These are phyloP conservation scores for Microchirus variegatus DNA, from an alignment of 2,797 vertebrate genomes.

Conservation along the genomic window DNA sequence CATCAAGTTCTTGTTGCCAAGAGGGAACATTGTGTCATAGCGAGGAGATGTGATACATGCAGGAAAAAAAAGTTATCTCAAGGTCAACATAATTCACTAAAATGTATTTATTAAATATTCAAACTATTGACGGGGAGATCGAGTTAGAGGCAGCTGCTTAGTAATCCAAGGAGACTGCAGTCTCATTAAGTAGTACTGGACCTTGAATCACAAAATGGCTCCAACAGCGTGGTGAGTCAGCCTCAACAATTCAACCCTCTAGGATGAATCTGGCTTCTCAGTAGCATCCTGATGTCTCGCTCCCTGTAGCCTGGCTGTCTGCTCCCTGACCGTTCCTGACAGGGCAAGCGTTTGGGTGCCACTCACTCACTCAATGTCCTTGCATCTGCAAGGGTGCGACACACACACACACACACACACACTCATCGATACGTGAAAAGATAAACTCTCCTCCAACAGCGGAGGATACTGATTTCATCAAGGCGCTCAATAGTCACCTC, in stretches of 20 bases:
- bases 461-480: constrained; percentile 68
- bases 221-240: constrained; percentile 36
- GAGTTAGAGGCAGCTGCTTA: constrained; percentile 20
- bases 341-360: constrained; percentile 47
- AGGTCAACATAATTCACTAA: constrained; percentile 22
- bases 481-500: constrained; percentile 58
- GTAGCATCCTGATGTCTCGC: constrained; percentile 50
- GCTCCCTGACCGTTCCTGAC: constrained; percentile 58
- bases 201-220: constrained; percentile 56
- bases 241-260: constrained; percentile 33
- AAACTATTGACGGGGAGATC: constrained; percentile 26
- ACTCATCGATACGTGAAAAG: constrained; percentile 64
- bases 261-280: constrained; percentile 62
- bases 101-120: constrained; percentile 26
- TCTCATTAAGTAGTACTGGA: constrained; percentile 40
- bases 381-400: constrained; percentile 54
- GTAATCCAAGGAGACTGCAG: constrained; percentile 50
- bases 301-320: constrained; percentile 66
- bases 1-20: not conserved
- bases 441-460: constrained; percentile 53
- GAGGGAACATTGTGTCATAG: not conserved
- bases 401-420: constrained; percentile 47
- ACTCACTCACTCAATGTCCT: constrained; percentile 60
- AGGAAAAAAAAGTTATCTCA: constrained; percentile 17
- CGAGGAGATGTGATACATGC: constrained; percentile 1